Evolutionary conservation across 2,888 invertebrate species (phyloP).

Genomic region (Pocota personata): DNA sequence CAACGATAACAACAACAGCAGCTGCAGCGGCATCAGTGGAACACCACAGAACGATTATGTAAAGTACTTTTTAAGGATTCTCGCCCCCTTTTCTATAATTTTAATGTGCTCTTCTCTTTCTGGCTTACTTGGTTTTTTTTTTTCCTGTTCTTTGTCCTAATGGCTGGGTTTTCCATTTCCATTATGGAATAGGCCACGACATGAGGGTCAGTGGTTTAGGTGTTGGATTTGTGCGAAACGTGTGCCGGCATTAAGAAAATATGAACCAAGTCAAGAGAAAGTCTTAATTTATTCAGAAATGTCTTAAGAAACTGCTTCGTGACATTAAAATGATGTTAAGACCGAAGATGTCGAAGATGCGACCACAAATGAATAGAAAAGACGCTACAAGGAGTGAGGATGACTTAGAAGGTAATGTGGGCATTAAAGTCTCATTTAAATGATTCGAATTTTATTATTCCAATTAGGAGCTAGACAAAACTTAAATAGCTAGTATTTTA

Average conservation of each 20-base stretch:
- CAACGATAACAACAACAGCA: constrained; percentile 14
- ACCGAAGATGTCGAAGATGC: too few species aligned
- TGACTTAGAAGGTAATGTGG: too few species aligned
- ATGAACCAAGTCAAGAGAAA: constrained; percentile 60
- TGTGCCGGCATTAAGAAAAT: constrained; percentile 37
- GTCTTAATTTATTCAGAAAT: constrained; percentile 60
- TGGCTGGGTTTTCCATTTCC: constrained; percentile 59
- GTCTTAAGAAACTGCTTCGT: constrained; percentile 30
- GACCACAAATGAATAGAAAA: too few species aligned
- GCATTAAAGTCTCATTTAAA: too few species aligned
- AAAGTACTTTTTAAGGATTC: constrained; percentile 72
- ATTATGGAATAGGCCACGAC: constrained; percentile 56
- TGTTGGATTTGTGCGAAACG: constrained; percentile 25
- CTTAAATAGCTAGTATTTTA: too few species aligned
- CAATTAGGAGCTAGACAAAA: too few species aligned
- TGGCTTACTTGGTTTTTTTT: constrained; percentile 13
- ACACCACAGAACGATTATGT: constrained; percentile 65
- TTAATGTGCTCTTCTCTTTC: constrained; percentile 57
- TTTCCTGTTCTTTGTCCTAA: constrained; percentile 33
- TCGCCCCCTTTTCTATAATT: constrained; percentile 59
- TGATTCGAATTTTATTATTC: too few species aligned
- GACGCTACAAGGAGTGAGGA: too few species aligned
- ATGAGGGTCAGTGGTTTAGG: constrained; percentile 61
- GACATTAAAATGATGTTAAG: constrained; percentile 30
- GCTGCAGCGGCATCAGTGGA: constrained; percentile 13